Percentiles rank a stretch among this genome's conserved stretches.
Evolutionary conservation across 2,113 vertebrate species (phyloP).

Genomic region (Myrmecobius fasciatus): DNA sequence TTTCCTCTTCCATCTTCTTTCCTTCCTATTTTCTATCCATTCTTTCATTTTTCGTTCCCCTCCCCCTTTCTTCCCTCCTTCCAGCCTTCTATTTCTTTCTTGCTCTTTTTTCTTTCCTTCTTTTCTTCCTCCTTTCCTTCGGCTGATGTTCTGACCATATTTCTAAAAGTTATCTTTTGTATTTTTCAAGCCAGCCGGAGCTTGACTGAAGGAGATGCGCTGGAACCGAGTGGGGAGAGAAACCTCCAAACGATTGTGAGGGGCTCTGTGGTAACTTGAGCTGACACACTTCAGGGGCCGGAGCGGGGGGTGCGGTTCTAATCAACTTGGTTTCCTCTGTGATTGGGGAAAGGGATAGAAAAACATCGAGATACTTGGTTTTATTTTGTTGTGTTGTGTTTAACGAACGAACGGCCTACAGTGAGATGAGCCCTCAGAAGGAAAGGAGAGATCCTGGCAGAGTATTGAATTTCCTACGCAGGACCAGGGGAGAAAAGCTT

Average conservation of each 20-base stretch:
- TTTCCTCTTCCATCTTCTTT: neutral
- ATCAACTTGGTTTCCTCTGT: too few species aligned
- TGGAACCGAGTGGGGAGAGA: neutral
- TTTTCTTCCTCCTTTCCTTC: neutral
- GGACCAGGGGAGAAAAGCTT: neutral
- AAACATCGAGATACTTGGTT: neutral
- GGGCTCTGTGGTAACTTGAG: neutral
- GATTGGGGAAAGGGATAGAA: neutral
- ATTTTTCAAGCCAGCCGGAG: neutral
- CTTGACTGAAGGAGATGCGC: neutral
- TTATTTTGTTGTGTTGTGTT: neutral
- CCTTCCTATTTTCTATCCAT: neutral
- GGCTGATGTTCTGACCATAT: neutral
- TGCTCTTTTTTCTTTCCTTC: neutral
- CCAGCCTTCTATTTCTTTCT: neutral
- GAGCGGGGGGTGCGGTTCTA: neutral
- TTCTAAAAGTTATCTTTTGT: conserved; percentile 1
- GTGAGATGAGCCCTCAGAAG: neutral
- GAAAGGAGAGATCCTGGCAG: neutral
- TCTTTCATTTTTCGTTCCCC: neutral
- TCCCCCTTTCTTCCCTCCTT: neutral
- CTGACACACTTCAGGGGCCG: neutral
- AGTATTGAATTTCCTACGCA: neutral
- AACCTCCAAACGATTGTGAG: neutral
- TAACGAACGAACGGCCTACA: neutral